Evolutionary conservation across 2,113 vertebrate species (phyloP).

Genomic region (Hepsetus odoe): DNA sequence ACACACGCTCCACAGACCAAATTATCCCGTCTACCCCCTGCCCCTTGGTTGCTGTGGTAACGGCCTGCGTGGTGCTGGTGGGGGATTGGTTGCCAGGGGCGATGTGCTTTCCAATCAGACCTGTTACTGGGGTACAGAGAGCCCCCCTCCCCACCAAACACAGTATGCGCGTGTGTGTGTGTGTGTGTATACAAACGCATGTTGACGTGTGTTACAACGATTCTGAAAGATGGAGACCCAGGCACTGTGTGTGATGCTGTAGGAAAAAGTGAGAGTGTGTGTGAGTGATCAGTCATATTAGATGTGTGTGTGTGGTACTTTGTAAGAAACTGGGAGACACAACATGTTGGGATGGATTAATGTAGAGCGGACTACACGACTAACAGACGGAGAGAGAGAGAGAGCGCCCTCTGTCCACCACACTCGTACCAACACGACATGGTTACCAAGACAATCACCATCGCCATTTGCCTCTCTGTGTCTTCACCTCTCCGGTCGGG

Average conservation of each 20-base stretch:
- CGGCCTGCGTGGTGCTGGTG: conserved; percentile 64
- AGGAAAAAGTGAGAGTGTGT: conserved; percentile 18
- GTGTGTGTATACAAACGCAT: too few relatives aligned
- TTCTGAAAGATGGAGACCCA: conserved; percentile 47
- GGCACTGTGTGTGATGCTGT: conserved; percentile 44
- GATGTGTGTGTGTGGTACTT: conserved; percentile 21
- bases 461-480: too few relatives aligned
- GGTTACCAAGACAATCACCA: neutral
- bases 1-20: conserved; percentile 62
- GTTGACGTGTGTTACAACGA: conserved; percentile 39
- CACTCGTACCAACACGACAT: neutral
- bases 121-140: conserved; percentile 70
- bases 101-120: conserved; percentile 79
- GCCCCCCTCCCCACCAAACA: conserved; percentile 27
- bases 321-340: conserved; percentile 10
- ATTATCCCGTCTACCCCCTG: conserved; percentile 68
- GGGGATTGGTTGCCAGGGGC: conserved; percentile 77
- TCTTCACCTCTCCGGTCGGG: too few relatives aligned
- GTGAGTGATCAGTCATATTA: too few relatives aligned
- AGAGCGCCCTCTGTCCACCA: conserved; percentile 24
- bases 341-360: conserved; percentile 6
- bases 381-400: conserved; percentile 25
- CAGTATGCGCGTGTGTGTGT: conserved; percentile 23
- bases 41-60: conserved; percentile 75
- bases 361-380: conserved; percentile 6